These are phyloP conservation scores for rat (Rattus norvegicus) DNA, from an alignment of 2,113 vertebrate species.

Conservation along the genomic window DNA sequence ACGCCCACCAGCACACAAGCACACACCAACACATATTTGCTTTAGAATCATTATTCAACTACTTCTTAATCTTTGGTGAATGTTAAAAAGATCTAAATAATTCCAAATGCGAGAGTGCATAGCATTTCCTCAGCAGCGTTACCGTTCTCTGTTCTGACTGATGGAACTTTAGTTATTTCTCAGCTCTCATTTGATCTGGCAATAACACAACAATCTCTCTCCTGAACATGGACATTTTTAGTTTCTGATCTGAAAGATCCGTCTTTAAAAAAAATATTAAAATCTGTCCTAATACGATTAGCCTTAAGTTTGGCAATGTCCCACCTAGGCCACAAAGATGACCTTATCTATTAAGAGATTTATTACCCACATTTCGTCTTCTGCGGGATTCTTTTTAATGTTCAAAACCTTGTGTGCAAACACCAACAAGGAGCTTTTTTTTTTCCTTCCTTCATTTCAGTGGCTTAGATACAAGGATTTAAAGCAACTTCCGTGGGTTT, in stretches of 20 bases:
- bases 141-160: background rate
- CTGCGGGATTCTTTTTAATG: background rate
- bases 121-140: background rate
- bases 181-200: background rate
- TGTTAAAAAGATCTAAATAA: background rate
- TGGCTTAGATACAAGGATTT: background rate
- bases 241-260: background rate
- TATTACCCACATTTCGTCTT: background rate
- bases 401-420: background rate
- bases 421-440: background rate
- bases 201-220: background rate
- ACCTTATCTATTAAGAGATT: background rate
- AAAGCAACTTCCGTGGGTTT: background rate
- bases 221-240: background rate
- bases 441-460: background rate
- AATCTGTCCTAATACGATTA: background rate
- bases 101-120: background rate
- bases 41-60: background rate
- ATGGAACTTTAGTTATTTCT: slow-evolving; percentile 11
- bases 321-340: background rate
- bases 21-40: background rate
- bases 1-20: background rate
- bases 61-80: background rate
- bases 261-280: background rate
- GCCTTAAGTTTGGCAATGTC: background rate